These are phyloP conservation scores for Bubalus kerabau DNA, from an alignment of 2,113 vertebrate genomes.

Conservation along the genomic window DNA sequence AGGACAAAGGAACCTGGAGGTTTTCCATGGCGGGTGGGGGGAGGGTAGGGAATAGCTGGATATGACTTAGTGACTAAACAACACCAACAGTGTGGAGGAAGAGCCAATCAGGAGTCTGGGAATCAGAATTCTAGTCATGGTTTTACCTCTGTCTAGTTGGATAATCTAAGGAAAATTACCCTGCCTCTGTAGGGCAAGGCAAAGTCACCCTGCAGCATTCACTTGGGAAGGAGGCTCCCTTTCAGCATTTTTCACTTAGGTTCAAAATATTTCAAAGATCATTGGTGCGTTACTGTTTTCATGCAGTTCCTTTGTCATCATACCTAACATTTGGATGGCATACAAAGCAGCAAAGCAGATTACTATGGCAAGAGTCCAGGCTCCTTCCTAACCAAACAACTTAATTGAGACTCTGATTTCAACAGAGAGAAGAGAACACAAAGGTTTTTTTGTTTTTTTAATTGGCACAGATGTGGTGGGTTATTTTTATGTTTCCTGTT, in stretches of 20 bases:
- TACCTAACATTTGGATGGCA: neutral
- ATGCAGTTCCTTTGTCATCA: neutral
- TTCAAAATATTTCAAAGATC: neutral
- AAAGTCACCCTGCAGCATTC: neutral
- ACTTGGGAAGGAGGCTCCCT: neutral
- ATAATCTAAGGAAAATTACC: neutral
- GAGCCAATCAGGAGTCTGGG: neutral
- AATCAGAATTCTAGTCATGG: neutral
- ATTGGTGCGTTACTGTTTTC: neutral
- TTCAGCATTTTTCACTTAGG: neutral
- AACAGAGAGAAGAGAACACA: neutral
- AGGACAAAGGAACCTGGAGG: neutral
- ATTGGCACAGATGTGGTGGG: neutral
- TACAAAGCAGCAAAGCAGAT: neutral
- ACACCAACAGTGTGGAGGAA: neutral
- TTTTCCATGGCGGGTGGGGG: fast-evolving
- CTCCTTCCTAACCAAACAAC: neutral
- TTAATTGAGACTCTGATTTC: neutral
- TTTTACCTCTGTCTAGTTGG: neutral
- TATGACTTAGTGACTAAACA: neutral
- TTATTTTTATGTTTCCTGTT: neutral
- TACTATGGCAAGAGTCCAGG: neutral
- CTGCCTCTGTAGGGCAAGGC: neutral
- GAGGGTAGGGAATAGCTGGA: neutral
- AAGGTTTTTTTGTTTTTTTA: neutral